Base-by-base conservation (phyloP, 2,888 invertebrate species). In the Chirona hameri region DNA sequence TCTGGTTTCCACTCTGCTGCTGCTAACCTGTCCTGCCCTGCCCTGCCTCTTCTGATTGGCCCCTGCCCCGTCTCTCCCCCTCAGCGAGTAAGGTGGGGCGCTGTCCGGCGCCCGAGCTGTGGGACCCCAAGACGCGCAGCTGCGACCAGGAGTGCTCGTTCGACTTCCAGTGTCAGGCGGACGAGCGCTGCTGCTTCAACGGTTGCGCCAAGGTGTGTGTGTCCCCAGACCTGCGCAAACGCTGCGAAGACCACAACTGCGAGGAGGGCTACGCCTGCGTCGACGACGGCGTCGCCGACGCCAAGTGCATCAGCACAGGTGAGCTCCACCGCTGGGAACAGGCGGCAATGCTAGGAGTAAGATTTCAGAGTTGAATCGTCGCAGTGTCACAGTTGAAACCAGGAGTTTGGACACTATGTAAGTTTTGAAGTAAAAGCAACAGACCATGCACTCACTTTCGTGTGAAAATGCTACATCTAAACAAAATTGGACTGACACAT, bases 201-300 rank as follows among this genome's bases (percentile, higher is more conserved):
- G 79, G 79, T 27, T 79, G 79, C 79, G 52, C 79, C n/a, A n/a
- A 3, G 48, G 48, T 79, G 27, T 79, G 79, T 52, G n/a, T 29
- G 21, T 14, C 52, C 3, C 79, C 79, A 46, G 79, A 79, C 79
- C 52, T 79, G 48, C 79, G 79, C n/a, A n/a, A 18, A 24, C 79
- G 79, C 79, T 79, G 79, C 79, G 52, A 48, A n/a, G 79, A 79
- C 52, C 48, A 48, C 27, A 48, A 27, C 48, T 79, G 79, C 52
- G 79, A n/a, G 27, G 52, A 79, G 52, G 79, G 52, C 48, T 79
- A 2, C 52, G 14, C 52, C 52, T 79, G 79, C 52, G 15, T 52
- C 2, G 79, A 79, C 27, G 79, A 79, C 79, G 76, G 76, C 76
- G 27, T 76, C 31, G 21, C 29, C 7, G 76, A 76, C 39, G 76